phyloP scores from a whole-genome alignment of 2,113 vertebrate species.

The Melanerpes aurifrons region DNA sequence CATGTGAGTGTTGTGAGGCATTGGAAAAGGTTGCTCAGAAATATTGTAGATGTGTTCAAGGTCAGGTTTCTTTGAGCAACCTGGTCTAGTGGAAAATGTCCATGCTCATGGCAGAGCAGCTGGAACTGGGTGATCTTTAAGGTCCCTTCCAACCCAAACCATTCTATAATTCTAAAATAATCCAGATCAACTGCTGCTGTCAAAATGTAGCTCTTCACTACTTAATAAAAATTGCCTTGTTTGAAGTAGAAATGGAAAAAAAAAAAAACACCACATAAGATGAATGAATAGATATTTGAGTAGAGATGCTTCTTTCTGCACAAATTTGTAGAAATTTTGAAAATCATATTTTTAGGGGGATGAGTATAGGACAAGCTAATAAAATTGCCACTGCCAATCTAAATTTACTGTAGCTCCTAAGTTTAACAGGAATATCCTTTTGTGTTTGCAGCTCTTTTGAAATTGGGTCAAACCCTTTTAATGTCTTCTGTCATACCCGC shows the following conservation, averaged over 20 bases:
- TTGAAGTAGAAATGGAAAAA: not conserved
- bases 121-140: not conserved
- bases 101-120: not conserved
- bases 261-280: not conserved
- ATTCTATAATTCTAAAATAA: not conserved
- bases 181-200: not conserved
- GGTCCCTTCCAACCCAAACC: not conserved
- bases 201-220: not conserved
- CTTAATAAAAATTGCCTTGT: not conserved
- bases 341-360: not conserved
- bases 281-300: fast-evolving
- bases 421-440: not conserved
- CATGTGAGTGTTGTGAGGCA: not conserved
- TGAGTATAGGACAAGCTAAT: not conserved
- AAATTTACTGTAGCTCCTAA: not conserved
- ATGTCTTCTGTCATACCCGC: not conserved
- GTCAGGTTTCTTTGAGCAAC: not conserved
- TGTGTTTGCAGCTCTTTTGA: not conserved
- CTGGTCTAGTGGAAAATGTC: not conserved
- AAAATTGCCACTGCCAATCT: not conserved
- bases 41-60: not conserved
- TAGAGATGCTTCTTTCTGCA: not conserved
- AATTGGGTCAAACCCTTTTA: not conserved
- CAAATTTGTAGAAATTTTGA: not conserved
- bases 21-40: not conserved